Conservation (phyloP, 2,888 invertebrate species). For the Archaeoteleia sp. region DNA sequence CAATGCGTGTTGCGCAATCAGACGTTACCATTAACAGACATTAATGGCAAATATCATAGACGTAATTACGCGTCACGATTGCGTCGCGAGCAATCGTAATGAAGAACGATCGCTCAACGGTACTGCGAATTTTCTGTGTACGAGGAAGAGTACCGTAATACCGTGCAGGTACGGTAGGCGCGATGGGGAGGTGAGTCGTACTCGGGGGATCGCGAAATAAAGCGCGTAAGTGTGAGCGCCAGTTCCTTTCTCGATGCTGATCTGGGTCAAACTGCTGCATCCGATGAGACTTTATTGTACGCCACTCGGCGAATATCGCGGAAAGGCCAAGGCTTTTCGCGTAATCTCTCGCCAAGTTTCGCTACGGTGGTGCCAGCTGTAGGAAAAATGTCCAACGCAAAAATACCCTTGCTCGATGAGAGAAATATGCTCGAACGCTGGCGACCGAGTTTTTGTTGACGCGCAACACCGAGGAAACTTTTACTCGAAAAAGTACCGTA, state of each 20-base stretch:
- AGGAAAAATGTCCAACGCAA: constrained; percentile 5
- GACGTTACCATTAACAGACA: too few relatives aligned
- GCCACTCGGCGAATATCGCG: constrained; percentile 47
- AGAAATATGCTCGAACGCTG: background rate
- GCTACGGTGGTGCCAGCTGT: background rate
- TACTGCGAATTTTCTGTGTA: constrained; percentile 19
- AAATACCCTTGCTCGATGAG: constrained; percentile 1
- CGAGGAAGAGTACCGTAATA: constrained; percentile 21
- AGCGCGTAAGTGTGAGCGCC: constrained; percentile 20
- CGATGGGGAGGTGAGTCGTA: background rate
- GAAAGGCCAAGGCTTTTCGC: constrained; percentile 57
- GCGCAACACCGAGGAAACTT: too few relatives aligned
- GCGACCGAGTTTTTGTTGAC: too few relatives aligned
- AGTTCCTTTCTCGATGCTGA: constrained; percentile 42
- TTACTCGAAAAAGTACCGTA: too few relatives aligned
- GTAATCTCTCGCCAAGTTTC: constrained; percentile 35
- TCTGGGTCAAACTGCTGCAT: constrained; percentile 61
- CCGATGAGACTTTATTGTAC: constrained; percentile 61
- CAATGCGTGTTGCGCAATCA: background rate
- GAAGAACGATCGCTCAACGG: constrained; percentile 11
- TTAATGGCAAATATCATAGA: constrained; percentile 13
- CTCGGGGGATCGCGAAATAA: constrained; percentile 16
- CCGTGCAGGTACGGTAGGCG: constrained; percentile 4
- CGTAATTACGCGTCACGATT: constrained; percentile 17
- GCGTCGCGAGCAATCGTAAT: constrained; percentile 14